phyloP scores from a whole-genome alignment of 1,140 invertebrate species.

The Acarapis woodi region DNA sequence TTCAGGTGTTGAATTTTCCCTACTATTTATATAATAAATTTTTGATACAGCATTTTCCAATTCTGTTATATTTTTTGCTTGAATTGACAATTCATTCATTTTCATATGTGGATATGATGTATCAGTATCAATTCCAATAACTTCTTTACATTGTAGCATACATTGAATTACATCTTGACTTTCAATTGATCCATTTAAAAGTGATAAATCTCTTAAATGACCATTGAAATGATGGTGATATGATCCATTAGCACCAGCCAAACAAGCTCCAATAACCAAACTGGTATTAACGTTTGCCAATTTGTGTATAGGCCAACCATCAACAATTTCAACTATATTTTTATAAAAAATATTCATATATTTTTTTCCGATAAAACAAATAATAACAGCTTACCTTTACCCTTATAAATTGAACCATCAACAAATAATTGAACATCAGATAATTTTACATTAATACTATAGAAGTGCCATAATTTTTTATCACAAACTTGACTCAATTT shows the following conservation, averaged over 20 bases:
- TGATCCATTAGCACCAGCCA: slow-evolving; percentile 69
- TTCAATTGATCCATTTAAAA: slow-evolving; percentile 46
- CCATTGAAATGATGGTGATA: slow-evolving; percentile 64
- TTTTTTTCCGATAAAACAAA: too few species aligned
- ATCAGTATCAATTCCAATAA: slow-evolving; percentile 44
- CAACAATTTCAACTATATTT: slow-evolving; percentile 80
- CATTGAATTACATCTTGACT: slow-evolving; percentile 47
- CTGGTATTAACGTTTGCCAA: slow-evolving; percentile 77
- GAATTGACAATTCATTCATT: slow-evolving; percentile 61
- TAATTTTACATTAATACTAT: slow-evolving; percentile 61
- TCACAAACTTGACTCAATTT: slow-evolving; percentile 45
- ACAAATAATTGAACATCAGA: slow-evolving; percentile 53
- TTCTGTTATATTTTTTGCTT: slow-evolving; percentile 60
- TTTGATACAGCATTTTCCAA: slow-evolving; percentile 55
- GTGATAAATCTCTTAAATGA: slow-evolving; percentile 52
- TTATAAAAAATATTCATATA: too few species aligned
- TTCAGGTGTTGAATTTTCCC: slow-evolving; percentile 69
- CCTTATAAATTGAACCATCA: slow-evolving; percentile 52
- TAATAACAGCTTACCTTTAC: too few species aligned
- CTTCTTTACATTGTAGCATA: slow-evolving; percentile 54
- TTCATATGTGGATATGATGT: too few species aligned
- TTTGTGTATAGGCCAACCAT: slow-evolving; percentile 96
- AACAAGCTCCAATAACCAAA: slow-evolving; percentile 77
- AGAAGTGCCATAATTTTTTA: slow-evolving; percentile 96
- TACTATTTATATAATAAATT: slow-evolving; percentile 62